These are phyloP conservation scores for Drosophila busckii DNA, from an alignment of 1,140 invertebrate genomes.

Conservation along the genomic window DNA sequence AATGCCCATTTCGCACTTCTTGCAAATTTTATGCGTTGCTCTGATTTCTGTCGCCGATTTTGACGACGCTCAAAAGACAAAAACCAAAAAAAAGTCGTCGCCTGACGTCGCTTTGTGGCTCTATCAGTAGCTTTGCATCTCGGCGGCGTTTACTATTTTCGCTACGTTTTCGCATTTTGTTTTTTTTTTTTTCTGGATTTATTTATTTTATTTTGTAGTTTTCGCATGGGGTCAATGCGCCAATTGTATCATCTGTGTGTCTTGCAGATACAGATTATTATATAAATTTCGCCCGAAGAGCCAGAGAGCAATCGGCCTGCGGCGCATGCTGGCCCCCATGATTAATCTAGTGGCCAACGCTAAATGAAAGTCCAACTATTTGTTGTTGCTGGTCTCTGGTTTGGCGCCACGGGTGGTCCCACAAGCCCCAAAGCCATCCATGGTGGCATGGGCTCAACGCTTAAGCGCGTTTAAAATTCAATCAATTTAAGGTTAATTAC, in stretches of 20 bases:
- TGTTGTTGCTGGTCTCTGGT: not conserved
- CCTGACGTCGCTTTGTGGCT: constrained; percentile 14
- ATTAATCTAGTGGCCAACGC: constrained; percentile 37
- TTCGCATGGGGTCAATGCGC: constrained; percentile 48
- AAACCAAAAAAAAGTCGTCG: no score
- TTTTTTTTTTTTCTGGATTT: constrained; percentile 9
- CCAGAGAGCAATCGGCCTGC: constrained; percentile 26
- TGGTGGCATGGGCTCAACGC: constrained; percentile 4
- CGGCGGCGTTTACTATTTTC: constrained; percentile 35
- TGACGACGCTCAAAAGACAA: no score
- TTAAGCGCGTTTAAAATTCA: constrained; percentile 64
- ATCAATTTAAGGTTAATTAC: constrained; percentile 65
- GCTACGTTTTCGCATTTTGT: constrained; percentile 17
- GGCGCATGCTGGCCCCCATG: constrained; percentile 17
- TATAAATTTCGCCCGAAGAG: constrained; percentile 36
- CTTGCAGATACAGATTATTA: constrained; percentile 38
- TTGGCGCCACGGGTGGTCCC: constrained; percentile 38
- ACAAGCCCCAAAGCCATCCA: not conserved
- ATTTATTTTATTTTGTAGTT: constrained; percentile 5
- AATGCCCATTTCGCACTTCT: constrained; percentile 37
- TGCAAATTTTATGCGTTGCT: constrained; percentile 46
- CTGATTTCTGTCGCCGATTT: constrained; percentile 45
- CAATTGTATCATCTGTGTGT: constrained; percentile 40
- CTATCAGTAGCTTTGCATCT: constrained; percentile 60
- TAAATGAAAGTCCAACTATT: constrained; percentile 28